Percentiles rank a stretch among this genome's conserved stretches.
These are phyloP conservation scores for Agapetus fuscipes DNA, from an alignment of 2,888 invertebrate genomes.

Conservation along the genomic window DNA sequence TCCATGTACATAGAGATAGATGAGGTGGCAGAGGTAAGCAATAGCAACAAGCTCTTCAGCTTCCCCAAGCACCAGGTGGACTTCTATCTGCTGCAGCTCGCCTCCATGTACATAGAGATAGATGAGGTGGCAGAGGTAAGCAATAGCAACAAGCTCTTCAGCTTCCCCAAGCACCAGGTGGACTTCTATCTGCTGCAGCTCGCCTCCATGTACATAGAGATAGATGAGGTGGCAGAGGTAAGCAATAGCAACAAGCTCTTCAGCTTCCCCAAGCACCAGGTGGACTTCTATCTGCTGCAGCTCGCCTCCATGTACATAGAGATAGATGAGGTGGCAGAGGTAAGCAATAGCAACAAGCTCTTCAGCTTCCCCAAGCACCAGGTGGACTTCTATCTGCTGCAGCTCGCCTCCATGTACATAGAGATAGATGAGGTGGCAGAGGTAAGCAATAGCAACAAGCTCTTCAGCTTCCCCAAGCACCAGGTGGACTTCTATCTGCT, in stretches of 20 bases:
- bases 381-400: conserved; percentile 96
- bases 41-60: conserved; percentile 94
- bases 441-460: conserved; percentile 87
- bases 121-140: conserved; percentile 93
- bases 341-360: conserved; percentile 89
- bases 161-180: conserved; percentile 83
- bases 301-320: conserved; percentile 97
- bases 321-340: conserved; percentile 95
- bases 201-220: conserved; percentile 97
- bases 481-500: conserved; percentile 98
- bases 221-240: conserved; percentile 94
- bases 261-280: conserved; percentile 83
- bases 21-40: conserved; percentile 93
- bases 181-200: conserved; percentile 98
- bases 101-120: conserved; percentile 98
- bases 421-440: conserved; percentile 97
- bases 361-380: conserved; percentile 88
- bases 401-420: conserved; percentile 96
- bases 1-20: conserved; percentile 98
- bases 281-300: conserved; percentile 97
- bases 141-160: conserved; percentile 96
- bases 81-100: conserved; percentile 94
- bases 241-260: conserved; percentile 97
- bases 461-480: conserved; percentile 86
- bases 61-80: conserved; percentile 89